phyloP scores from a whole-genome alignment of 2,888 invertebrate genomes.

The Caenorhabditis macrosperma region DNA sequence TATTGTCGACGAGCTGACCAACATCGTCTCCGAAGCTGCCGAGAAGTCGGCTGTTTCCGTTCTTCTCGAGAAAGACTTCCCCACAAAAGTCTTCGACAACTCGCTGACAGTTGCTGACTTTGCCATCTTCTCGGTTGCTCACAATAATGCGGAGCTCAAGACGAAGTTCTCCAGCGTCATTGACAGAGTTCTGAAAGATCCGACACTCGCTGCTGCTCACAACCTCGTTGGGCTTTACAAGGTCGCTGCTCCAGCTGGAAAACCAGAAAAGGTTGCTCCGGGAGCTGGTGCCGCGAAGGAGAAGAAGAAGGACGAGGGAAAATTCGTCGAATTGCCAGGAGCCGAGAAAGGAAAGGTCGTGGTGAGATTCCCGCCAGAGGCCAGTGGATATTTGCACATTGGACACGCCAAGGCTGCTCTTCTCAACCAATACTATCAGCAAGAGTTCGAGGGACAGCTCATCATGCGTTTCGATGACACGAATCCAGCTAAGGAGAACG shows the following conservation, averaged over 20 bases:
- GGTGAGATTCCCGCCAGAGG: conserved; percentile 99
- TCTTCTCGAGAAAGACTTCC: conserved; percentile 14
- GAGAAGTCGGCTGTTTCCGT: conserved; percentile 34
- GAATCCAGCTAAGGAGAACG: conserved; percentile 98
- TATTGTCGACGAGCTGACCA: conserved; percentile 61
- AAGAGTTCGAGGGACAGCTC: conserved; percentile 91
- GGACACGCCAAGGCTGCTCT: conserved; percentile 99
- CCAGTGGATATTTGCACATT: conserved; percentile 96
- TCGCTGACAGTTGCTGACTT: conserved; percentile 69
- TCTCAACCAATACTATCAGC: conserved; percentile 96
- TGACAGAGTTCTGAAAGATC: conserved; percentile 63
- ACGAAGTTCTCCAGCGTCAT: conserved; percentile 60
- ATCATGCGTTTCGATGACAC: conserved; percentile 99
- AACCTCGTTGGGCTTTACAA: conserved; percentile 64
- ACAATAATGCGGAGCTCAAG: conserved; percentile 62
- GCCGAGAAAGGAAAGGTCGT: conserved; percentile 98
- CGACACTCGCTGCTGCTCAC: conserved; percentile 62
- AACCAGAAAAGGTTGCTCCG: neutral
- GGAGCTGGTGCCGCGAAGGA: conserved; percentile 41
- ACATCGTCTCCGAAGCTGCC: conserved; percentile 48
- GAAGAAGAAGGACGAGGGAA: conserved; percentile 89
- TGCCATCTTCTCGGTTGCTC: conserved; percentile 68
- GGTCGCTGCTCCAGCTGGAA: conserved; percentile 23
- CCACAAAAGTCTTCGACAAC: conserved; percentile 21
- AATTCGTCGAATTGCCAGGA: conserved; percentile 95